Base-by-base conservation (phyloP, 1,140 invertebrate genomes). In the Himalopsyche phryganea region DNA sequence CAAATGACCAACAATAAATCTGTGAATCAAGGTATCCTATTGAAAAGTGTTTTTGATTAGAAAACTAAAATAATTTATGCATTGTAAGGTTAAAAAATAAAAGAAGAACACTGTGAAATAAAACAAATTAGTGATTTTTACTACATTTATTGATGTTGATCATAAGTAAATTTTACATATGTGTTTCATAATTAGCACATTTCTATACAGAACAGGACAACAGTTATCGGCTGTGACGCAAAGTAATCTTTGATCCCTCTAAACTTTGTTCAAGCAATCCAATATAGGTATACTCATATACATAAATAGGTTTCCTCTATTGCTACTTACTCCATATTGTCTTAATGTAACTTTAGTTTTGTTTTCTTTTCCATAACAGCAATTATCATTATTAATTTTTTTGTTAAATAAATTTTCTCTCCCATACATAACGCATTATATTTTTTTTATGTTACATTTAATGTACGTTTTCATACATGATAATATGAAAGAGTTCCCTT, bases 81-180 rank as follows among this genome's bases (percentile, higher is more conserved):
- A n/a, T n/a, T n/a, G n/a, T n/a, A n/a, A n/a, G n/a, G n/a, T n/a
- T n/a, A n/a, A n/a, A n/a, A n/a, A n/a, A n/a, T n/a, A n/a, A n/a
- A n/a, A n/a, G n/a, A n/a, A n/a, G n/a, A n/a, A n/a, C n/a, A n/a
- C n/a, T n/a, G n/a, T n/a, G n/a, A n/a, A n/a, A n/a, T n/a, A n/a
- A n/a, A n/a, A n/a, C n/a, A 49, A 38, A 41, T 42, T 14, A 7
- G 17, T 20, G 14, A 56, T 63, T 61, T 54, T 64, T 23, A 55
- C 61, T 64, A 64, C 61, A 57, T 64, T 64, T 64, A 64, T 64
- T 63, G 51, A 63, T 60, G 57, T 63, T 60, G 52, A 60, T 60
- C 61, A 64, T 64, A 64, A 64, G 61, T 64, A 64, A 64, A 60
- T 48, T 59, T 64, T 64, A 64, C 61, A 64, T 52, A 60, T 48